phyloP scores from a whole-genome alignment of 2,797 vertebrate genomes.

The Tokudaia tokunoshimensis region DNA sequence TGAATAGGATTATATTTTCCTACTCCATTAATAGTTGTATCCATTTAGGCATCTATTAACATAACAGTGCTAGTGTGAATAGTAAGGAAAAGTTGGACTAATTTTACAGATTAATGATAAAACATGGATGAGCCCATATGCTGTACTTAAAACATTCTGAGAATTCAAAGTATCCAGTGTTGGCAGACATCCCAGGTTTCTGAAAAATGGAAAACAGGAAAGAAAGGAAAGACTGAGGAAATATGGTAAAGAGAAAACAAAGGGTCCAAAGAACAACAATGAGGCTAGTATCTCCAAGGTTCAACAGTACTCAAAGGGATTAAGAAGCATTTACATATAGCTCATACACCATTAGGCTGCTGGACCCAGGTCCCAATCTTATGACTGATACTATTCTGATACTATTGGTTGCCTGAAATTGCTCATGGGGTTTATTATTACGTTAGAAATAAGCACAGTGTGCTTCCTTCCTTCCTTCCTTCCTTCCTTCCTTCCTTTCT shows the following conservation, averaged over 20 bases:
- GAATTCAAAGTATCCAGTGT: not conserved
- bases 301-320: not conserved
- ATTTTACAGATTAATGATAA: constrained; percentile 1
- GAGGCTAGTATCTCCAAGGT: not conserved
- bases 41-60: not conserved
- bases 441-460: not conserved
- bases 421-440: not conserved
- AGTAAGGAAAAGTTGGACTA: not conserved
- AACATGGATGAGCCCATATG: not conserved
- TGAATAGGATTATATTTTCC: constrained; percentile 13
- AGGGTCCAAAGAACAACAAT: not conserved
- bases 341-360: not conserved
- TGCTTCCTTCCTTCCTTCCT: not conserved
- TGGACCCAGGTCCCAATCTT: not conserved
- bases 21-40: not conserved
- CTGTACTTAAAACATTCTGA: not conserved
- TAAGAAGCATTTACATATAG: not conserved
- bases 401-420: not conserved
- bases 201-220: not conserved
- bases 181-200: not conserved
- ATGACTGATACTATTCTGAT: not conserved
- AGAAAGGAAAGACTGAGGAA: not conserved
- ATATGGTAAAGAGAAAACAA: not conserved
- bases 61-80: not conserved
- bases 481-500: not conserved